Conservation (phyloP, 2,113 vertebrate genomes). For the Alligator mississippiensis region DNA sequence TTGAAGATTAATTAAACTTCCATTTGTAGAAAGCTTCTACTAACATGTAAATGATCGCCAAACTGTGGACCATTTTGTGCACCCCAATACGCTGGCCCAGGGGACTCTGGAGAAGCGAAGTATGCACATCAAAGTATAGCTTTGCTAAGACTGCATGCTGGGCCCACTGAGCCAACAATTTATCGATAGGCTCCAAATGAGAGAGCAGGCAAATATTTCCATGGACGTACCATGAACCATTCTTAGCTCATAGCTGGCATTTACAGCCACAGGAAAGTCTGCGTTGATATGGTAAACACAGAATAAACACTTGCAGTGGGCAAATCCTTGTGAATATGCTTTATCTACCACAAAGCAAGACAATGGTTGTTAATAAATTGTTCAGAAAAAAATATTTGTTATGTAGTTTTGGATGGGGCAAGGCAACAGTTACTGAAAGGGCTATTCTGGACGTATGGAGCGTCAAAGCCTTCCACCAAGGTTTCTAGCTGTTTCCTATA, state of each 20-base stretch:
- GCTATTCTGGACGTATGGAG: not conserved
- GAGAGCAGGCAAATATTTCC: not conserved
- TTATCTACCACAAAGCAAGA: not conserved
- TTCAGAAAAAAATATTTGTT: not conserved
- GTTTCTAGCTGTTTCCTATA: not conserved
- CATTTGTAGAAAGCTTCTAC: not conserved
- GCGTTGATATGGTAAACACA: not conserved
- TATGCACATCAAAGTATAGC: not conserved
- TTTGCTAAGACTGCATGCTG: not conserved
- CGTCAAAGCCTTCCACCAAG: not conserved
- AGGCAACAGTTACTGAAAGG: not conserved
- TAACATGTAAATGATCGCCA: not conserved
- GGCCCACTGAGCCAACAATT: not conserved
- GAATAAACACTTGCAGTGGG: not conserved
- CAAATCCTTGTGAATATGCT: rapidly evolving
- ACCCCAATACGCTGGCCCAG: not conserved
- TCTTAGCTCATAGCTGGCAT: not conserved
- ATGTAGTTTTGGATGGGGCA: not conserved
- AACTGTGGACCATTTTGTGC: not conserved
- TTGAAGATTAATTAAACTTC: not conserved
- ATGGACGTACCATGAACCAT: not conserved
- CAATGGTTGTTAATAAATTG: not conserved
- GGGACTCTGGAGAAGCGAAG: not conserved
- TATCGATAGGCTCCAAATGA: not conserved
- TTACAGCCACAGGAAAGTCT: conserved; percentile 1